Base-by-base conservation (phyloP, 2,888 invertebrate genomes). In the Hylaea fasciaria region DNA sequence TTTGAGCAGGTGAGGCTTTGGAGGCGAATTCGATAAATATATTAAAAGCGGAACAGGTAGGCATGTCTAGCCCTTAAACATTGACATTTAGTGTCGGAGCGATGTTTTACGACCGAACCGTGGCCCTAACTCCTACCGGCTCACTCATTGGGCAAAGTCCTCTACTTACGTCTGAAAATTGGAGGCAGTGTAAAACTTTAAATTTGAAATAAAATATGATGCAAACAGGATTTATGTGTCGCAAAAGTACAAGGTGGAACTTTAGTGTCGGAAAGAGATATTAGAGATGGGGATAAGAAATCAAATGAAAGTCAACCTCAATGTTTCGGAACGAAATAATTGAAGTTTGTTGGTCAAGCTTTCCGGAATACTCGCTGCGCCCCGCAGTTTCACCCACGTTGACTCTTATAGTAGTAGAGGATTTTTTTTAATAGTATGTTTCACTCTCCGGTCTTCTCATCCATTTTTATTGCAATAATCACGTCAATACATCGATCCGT, bases 71-170 rank as follows among this genome's bases (percentile, higher is more conserved):
- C 56, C 77, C 80, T 82, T 81, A 81, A 79, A 82, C 81, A 78
- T 80, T 87, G 88, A 88, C 87, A 84, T 86, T 87, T 83, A 88
- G 82, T 85, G 76, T 78, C 76, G 73, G 74, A 28, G 74, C 77
- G 74, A 80, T 85, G 83, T 74, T 87, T 88, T 86, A 87, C 81
- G 82, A 78, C 57, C 59, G 58, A 49, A 58, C 62, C 69, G 66
- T 67, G 68, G 66, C 64, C 68, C 71, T 16, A 55, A 47, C 49
- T 22, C 22, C 3, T 22, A 22, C 5, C 22, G 3, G 5, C 22
- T 22, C 56, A 60, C 68, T 62, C 64, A 44, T 32, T 53, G 49
- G 44, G 39, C 48, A 45, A 10, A 37, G 28, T 22, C 40, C 70
- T 72, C 66, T 71, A 69, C 69, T 63, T 65, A 65, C 66, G 32